These are phyloP conservation scores for Bactericera cockerelli DNA, from an alignment of 1,140 invertebrate species.

Conservation along the genomic window DNA sequence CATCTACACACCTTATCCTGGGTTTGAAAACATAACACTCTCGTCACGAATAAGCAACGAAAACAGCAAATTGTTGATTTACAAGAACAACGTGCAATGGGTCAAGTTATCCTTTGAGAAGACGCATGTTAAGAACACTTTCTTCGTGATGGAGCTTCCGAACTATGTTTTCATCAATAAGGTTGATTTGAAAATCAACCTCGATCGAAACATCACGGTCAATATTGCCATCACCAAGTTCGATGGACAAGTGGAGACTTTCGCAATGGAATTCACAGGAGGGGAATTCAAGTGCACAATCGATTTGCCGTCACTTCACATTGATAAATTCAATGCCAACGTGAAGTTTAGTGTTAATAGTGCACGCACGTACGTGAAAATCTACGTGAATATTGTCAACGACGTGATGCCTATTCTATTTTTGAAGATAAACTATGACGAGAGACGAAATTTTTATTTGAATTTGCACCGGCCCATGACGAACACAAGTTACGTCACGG, in stretches of 20 bases:
- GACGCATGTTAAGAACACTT: neutral
- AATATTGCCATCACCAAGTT: neutral
- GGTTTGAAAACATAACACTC: constrained; percentile 3
- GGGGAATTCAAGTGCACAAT: neutral
- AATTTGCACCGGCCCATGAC: neutral
- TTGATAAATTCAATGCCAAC: neutral
- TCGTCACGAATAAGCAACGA: neutral
- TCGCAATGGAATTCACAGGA: neutral
- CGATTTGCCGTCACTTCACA: neutral
- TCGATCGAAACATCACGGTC: neutral
- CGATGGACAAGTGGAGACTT: neutral
- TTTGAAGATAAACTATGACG: constrained; percentile 5
- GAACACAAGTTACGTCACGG: neutral
- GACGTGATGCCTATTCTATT: neutral
- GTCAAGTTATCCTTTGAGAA: neutral
- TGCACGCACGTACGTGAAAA: neutral
- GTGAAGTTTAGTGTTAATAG: neutral
- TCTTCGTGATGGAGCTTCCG: neutral
- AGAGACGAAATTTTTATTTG: neutral
- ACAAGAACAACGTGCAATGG: neutral
- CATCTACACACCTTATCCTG: neutral
- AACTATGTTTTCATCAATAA: neutral
- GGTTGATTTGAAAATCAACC: neutral
- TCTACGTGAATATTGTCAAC: neutral
- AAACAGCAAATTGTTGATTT: neutral